Conservation (phyloP, 2,113 vertebrate species). For the Phrynocephalus versicolor region DNA sequence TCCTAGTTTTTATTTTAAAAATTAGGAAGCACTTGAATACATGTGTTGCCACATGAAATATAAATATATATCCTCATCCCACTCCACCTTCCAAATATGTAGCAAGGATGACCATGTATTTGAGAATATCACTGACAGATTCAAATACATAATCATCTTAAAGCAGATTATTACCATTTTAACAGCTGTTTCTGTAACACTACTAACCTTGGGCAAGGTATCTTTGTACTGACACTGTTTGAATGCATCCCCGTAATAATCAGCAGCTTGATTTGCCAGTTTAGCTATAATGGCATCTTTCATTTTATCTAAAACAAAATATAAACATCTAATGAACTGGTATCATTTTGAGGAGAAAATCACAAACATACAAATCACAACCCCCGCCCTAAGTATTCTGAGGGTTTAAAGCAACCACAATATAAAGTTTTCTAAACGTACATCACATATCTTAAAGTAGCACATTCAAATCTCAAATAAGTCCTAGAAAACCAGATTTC, state of each 20-base stretch:
- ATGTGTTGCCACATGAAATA: not conserved
- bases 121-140: not conserved
- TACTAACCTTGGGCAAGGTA: conserved; percentile 95
- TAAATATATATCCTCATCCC: not conserved
- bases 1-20: not conserved
- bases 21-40: not conserved
- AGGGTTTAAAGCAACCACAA: not conserved
- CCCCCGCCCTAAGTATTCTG: not conserved
- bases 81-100: not conserved
- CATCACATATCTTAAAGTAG: not conserved
- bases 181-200: not conserved
- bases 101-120: not conserved
- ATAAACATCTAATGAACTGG: not conserved
- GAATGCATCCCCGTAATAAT: conserved; percentile 96
- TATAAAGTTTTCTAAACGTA: not conserved
- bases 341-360: not conserved
- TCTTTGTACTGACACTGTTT: conserved; percentile 99
- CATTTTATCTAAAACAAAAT: conserved; percentile 88
- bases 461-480: not conserved
- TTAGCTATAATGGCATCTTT: conserved; percentile 96
- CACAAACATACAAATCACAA: not conserved
- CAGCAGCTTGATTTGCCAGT: conserved; percentile 95
- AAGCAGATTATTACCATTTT: not conserved
- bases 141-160: not conserved
- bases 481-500: not conserved